Base-by-base conservation (phyloP, 1,140 invertebrate species). In the Telenomus remus region DNA sequence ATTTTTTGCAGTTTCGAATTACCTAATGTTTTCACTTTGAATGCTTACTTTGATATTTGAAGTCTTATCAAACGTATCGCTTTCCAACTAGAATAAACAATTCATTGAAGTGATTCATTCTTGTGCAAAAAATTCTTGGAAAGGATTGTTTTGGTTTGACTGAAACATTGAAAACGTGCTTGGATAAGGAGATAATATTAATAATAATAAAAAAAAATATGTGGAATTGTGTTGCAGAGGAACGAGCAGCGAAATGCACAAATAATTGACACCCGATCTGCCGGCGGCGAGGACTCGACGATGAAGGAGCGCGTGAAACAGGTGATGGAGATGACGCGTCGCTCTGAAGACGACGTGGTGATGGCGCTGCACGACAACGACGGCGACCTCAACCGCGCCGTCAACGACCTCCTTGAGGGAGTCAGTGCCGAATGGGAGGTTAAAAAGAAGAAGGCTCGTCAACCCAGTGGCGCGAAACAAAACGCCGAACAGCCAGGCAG, bases 401-500 rank as follows among this genome's bases (percentile, higher is more conserved):
- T 93, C 44, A 92, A 92, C 71, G 92, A 93, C 89, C 89, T 95
- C 19, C 87, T 94, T n/a, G 94, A 95, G 80, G 91, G 92, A 14
- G 89, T 87, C 0, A 83, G 81, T 60, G 72, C 86, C n/a, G 86
- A 87, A 55, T 87, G 87, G 87, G 86, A 88, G 63, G 92, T 94
- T 16, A 96, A 96, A 87, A 96, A 96, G 89, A 95, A 95, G 89
- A 97, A 95, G 89, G 93, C 91, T 82, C 90, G 92, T 73, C 90
- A 92, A 78, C 87, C 90, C 35, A 87, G 88, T 75, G 85, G 82
- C 66, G 89, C 79, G 61, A 89, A 85, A 82, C 87, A 83, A 65
- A 85, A 81, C 42, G 81, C 82, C 7, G 86, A 87, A 76, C 80
- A 82, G 34, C 63, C 81, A 7, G 71, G 68, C 48, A 80, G 81